Evolutionary conservation across 53 echinoderm and acorn worm species (phyloP), one percentile per base, ranked within the genome.

Genomic region (Echinarachnius parma): DNA sequence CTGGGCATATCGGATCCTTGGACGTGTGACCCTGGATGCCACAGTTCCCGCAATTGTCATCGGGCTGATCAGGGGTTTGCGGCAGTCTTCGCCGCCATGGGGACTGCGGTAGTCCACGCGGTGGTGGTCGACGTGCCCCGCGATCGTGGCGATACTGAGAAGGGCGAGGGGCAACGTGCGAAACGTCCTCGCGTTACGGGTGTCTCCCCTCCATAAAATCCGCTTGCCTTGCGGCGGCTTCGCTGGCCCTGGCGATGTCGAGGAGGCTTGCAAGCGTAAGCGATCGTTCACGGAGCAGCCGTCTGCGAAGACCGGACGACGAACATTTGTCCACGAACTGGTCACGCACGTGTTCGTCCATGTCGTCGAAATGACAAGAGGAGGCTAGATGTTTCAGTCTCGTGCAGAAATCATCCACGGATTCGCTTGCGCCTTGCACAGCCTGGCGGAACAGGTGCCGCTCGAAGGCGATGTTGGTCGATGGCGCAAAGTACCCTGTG

Each of bases 271-370:
- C 28, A 8, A 57, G 57, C 28, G 11, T 49, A 18, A 49, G 19
- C 11, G 50, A 49, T 4, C 13, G 50, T 19, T 49, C 50, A 39
- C 39, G 39, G 39, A 39, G 39, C 39, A 36, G 20, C 2, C 65
- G 65, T 9, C 65, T 28, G 11, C 65, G 24, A 5, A 65, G 65
- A 9, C 27, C 11, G 1, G 27, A 28, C 0, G 65, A 65, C 16
- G 15, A 1, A 28, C 65, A 65, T 16, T 45, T 46, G 26, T 65
- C 65, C 0, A 65, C 27, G 47, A 65, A 65, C 19, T 65, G 65
- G n/a, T 65, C 65, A 1, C 65, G 11, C 1, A 65, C 19, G 30
- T 65, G 65, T 2, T 65, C 65, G 23, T 3, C 26, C 22, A 15
- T 13, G 27, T 15, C 46, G 10, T 1, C 28, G 18, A 65, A 65